Conservation (phyloP, 2,113 vertebrate genomes). For the Amphiprion percula region DNA sequence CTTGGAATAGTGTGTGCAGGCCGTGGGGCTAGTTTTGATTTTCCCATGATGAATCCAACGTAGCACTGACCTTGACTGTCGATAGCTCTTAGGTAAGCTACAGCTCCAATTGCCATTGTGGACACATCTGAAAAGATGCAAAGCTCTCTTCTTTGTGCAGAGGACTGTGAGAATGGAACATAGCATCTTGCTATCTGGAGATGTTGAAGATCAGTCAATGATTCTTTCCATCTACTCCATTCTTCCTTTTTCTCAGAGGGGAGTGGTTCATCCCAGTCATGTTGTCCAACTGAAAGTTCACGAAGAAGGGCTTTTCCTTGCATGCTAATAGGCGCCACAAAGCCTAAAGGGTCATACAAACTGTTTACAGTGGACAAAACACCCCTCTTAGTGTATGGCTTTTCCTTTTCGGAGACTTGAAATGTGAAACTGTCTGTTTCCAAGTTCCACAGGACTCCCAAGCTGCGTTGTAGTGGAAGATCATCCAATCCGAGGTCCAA, state of each 20-base stretch:
- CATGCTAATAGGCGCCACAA: background rate
- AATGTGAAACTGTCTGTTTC: background rate
- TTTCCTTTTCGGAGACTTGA: background rate
- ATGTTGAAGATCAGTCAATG: background rate
- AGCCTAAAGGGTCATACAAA: background rate
- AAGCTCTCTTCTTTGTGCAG: background rate
- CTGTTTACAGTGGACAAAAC: background rate
- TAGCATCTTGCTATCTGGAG: background rate
- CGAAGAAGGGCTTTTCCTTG: background rate
- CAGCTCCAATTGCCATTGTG: background rate
- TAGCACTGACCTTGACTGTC: background rate
- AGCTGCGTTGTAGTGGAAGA: background rate
- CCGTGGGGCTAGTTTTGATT: background rate
- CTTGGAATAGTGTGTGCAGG: background rate
- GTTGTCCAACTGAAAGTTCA: background rate
- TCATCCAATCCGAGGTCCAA: conserved; percentile 1
- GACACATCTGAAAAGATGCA: background rate
- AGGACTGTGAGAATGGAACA: background rate
- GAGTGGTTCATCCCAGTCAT: background rate
- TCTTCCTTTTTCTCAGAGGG: background rate
- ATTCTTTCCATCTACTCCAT: background rate
- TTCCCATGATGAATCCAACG: background rate
- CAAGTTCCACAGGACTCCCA: background rate
- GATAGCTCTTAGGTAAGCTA: background rate
- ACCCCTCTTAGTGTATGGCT: background rate